Evolutionary conservation across 2,797 vertebrate genomes (phyloP).

Genomic region (Microcaecilia unicolor): DNA sequence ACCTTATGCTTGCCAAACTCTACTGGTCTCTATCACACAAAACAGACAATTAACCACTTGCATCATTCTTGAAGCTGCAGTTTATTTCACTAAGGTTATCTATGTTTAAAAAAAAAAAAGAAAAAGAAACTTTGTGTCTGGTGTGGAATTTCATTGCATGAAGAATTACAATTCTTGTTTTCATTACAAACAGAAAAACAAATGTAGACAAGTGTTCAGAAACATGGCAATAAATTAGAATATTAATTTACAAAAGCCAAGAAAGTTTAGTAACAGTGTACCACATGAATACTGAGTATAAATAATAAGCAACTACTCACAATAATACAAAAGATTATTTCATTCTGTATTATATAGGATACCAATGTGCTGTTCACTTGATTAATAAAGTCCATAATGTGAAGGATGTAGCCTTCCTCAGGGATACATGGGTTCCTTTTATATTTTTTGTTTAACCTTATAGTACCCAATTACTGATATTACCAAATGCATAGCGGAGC

Average conservation of each 20-base stretch:
- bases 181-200: constrained; percentile 83
- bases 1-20: constrained; percentile 19
- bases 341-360: constrained; percentile 75
- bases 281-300: constrained; percentile 98
- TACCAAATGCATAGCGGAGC: constrained; percentile 42
- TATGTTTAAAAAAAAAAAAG: no score
- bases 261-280: constrained; percentile 87
- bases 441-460: constrained; percentile 34
- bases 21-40: constrained; percentile 21
- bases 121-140: constrained; percentile 70
- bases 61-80: constrained; percentile 67
- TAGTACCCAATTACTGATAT: constrained; percentile 35
- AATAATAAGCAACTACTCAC: constrained; percentile 93
- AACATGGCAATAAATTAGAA: constrained; percentile 98
- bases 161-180: constrained; percentile 73
- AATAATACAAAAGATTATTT: constrained; percentile 74
- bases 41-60: constrained; percentile 38
- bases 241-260: constrained; percentile 95
- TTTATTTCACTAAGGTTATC: constrained; percentile 84
- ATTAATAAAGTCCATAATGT: constrained; percentile 78
- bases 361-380: constrained; percentile 85
- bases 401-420: constrained; percentile 33
- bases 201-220: constrained; percentile 83
- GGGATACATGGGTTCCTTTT: constrained; percentile 26
- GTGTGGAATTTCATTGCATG: constrained; percentile 77